Percentiles rank a stretch among this genome's conserved stretches.
phyloP scores from a whole-genome alignment of 92 coral and sea anemone genomes.

The Hydrozoanthus gracilis region DNA sequence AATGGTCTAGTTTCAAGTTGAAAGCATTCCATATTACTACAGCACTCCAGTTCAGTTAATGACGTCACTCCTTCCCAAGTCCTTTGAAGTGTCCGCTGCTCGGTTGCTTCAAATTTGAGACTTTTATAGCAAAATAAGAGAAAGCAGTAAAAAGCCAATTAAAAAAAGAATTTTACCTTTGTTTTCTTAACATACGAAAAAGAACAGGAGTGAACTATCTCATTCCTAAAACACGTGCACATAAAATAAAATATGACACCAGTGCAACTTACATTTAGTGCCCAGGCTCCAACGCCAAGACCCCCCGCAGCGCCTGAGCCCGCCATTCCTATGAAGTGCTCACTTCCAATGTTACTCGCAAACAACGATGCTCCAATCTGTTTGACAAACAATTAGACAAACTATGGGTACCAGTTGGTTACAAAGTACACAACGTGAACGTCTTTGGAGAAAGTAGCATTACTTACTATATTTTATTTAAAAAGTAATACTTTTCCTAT shows the following conservation, averaged over 20 bases:
- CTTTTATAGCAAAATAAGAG: neutral
- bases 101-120: too few species aligned
- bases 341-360: conserved; percentile 35
- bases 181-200: neutral
- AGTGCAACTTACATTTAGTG: neutral
- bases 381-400: neutral
- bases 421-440: too few species aligned
- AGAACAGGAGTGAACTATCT: too few species aligned
- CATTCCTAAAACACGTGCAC: too few species aligned
- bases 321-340: conserved; percentile 4
- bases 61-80: too few species aligned
- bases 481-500: too few species aligned
- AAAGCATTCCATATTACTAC: too few species aligned
- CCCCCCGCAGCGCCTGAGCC: conserved; percentile 13
- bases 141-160: neutral
- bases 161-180: neutral
- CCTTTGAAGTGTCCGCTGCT: too few species aligned
- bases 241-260: neutral
- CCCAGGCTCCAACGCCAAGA: conserved; percentile 7
- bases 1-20: too few species aligned
- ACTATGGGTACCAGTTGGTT: neutral
- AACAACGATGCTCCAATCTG: conserved; percentile 60
- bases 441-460: too few species aligned
- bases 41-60: too few species aligned
- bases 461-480: too few species aligned